Conservation (phyloP, 2,888 invertebrate genomes). For the Villa cingulata region DNA sequence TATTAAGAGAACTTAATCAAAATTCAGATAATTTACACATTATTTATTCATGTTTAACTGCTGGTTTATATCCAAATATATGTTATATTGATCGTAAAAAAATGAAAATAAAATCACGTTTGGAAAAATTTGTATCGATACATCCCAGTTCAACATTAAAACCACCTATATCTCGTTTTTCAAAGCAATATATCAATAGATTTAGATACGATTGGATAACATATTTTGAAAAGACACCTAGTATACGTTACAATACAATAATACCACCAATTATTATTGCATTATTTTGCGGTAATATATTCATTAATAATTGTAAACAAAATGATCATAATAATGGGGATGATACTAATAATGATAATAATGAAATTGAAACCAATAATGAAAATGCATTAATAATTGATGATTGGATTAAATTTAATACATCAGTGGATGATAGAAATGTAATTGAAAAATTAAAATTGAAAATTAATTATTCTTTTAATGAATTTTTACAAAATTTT, state of each 20-base stretch:
- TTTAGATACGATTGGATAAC: slow-evolving; percentile 74
- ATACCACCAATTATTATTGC: slow-evolving; percentile 71
- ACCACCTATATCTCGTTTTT: slow-evolving; percentile 19
- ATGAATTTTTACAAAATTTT: no score
- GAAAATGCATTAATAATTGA: no score
- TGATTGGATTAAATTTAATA: no score
- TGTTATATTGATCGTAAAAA: slow-evolving; percentile 56
- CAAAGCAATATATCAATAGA: slow-evolving; percentile 24
- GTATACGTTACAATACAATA: slow-evolving; percentile 65
- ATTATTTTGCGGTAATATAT: slow-evolving; percentile 40
- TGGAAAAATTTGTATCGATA: slow-evolving; percentile 40
- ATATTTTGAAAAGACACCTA: slow-evolving; percentile 74
- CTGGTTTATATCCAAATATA: slow-evolving; percentile 83
- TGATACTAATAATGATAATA: slow-evolving; percentile 26
- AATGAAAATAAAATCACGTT: slow-evolving; percentile 48
- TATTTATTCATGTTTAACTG: slow-evolving; percentile 76
- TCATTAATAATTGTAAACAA: slow-evolving; percentile 20
- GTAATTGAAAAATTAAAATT: no score
- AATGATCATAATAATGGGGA: slow-evolving; percentile 16
- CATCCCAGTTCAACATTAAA: slow-evolving; percentile 45
- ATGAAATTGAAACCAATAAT: slow-evolving; percentile 27
- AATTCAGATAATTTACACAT: slow-evolving; percentile 82
- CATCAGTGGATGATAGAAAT: no score
- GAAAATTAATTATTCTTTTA: no score
- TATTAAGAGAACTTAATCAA: slow-evolving; percentile 55